A percentile compares a stretch with the other conserved stretches of the same genome.
These are phyloP conservation scores for Pangasianodon gigas DNA, from an alignment of 2,113 vertebrate species.

Conservation along the genomic window DNA sequence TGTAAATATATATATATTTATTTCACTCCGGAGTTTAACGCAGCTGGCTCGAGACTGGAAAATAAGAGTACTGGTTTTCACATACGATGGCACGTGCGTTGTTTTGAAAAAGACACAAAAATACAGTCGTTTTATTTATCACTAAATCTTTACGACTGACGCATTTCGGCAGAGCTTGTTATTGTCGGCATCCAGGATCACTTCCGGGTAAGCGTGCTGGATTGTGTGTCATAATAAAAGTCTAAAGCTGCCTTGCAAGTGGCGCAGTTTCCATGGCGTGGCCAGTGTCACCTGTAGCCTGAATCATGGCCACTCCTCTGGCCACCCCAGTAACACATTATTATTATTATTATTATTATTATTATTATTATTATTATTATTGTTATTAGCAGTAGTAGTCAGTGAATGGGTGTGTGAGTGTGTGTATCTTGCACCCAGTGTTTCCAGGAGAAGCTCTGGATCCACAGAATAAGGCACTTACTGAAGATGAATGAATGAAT, in stretches of 20 bases:
- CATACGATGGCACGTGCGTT: background rate
- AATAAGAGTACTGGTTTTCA: background rate
- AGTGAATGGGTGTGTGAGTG: too few relatives aligned
- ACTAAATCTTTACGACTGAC: background rate
- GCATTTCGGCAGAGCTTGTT: background rate
- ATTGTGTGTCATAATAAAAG: slow-evolving; percentile 15
- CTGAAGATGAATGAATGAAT: too few relatives aligned
- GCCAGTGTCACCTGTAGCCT: too few relatives aligned
- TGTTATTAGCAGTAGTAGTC: too few relatives aligned
- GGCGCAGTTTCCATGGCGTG: background rate
- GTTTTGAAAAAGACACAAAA: background rate
- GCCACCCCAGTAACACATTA: too few relatives aligned
- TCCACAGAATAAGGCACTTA: too few relatives aligned
- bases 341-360: too few relatives aligned
- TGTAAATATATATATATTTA: background rate
- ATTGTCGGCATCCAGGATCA: background rate
- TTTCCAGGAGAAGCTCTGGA: too few relatives aligned
- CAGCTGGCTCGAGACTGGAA: background rate
- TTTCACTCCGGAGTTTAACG: background rate
- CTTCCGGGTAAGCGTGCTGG: slow-evolving; percentile 1
- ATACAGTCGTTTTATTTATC: background rate
- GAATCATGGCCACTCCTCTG: too few relatives aligned
- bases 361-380: too few relatives aligned
- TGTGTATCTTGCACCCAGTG: too few relatives aligned
- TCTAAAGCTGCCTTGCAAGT: background rate